Evolutionary conservation across 2,888 invertebrate species (phyloP).

Genomic region (Hirtodrosophila cameraria): DNA sequence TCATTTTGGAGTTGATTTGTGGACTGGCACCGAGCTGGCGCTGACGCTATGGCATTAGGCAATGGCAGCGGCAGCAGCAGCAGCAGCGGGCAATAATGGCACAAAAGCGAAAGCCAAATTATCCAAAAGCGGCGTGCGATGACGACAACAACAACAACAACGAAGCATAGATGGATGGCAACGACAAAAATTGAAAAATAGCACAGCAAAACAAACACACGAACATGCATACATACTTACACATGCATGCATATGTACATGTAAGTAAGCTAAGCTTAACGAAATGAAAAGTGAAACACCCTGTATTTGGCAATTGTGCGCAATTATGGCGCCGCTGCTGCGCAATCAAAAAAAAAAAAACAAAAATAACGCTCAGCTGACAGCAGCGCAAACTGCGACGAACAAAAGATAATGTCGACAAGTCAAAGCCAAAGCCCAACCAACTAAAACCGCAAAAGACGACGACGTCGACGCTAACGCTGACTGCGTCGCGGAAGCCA

Average conservation of each 20-base stretch:
- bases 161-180: conserved; percentile 13
- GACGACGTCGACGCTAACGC: conserved; percentile 5
- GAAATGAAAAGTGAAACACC: conserved; percentile 60
- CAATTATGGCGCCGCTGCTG: conserved; percentile 61
- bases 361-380: conserved; percentile 41
- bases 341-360: conserved; percentile 55
- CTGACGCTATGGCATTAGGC: conserved; percentile 63
- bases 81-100: conserved; percentile 45
- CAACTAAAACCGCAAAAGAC: conserved; percentile 52
- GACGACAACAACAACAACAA: conserved; percentile 45
- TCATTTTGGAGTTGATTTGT: conserved; percentile 67
- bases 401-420: conserved; percentile 72
- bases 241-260: neutral
- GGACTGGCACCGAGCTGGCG: conserved; percentile 34
- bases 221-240: neutral
- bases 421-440: conserved; percentile 33
- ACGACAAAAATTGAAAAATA: conserved; percentile 55
- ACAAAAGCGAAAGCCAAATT: conserved; percentile 78
- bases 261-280: conserved; percentile 16
- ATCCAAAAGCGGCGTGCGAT: conserved; percentile 71
- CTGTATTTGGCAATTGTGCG: conserved; percentile 74
- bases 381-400: conserved; percentile 24
- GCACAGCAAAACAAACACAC: conserved; percentile 36
- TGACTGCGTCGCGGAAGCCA: conserved; percentile 48
- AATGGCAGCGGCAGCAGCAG: conserved; percentile 37